phyloP scores from a whole-genome alignment of 2,113 vertebrate species.

The Cromileptes altivelis region DNA sequence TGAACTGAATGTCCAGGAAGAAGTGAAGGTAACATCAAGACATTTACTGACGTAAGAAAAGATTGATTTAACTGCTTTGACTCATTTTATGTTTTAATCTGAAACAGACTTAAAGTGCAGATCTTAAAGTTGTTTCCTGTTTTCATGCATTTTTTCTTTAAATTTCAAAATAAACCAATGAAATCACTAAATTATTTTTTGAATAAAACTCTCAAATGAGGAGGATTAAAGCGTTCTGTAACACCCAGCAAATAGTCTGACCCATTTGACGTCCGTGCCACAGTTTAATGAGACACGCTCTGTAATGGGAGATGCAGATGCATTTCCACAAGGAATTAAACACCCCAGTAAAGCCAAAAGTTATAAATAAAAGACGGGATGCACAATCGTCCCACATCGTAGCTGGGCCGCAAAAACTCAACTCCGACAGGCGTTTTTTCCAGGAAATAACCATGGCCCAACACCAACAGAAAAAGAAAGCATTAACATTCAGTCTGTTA shows the following conservation, averaged over 20 bases:
- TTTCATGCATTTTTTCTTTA: neutral
- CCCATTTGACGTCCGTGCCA: neutral
- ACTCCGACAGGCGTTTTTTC: too few species aligned
- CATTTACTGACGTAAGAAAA: neutral
- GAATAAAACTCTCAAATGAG: neutral
- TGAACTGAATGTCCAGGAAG: neutral
- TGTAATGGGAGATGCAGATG: neutral
- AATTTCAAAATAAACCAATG: neutral
- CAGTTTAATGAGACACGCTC: neutral
- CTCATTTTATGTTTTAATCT: neutral
- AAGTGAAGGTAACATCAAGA: neutral
- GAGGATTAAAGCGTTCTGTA: neutral
- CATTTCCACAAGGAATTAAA: neutral
- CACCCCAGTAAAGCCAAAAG: neutral
- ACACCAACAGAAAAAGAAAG: neutral
- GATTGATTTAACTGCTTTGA: neutral
- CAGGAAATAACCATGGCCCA: constrained; percentile 24
- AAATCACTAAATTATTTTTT: neutral
- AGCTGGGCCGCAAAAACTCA: neutral
- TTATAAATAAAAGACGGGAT: constrained; percentile 9
- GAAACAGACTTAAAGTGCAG: too few species aligned
- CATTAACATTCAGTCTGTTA: neutral
- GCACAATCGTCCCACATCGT: neutral
- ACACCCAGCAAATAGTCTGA: neutral
- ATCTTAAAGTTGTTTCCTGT: neutral